Conservation (phyloP, 2,113 vertebrate species). For the Leptocoma aspasia region DNA sequence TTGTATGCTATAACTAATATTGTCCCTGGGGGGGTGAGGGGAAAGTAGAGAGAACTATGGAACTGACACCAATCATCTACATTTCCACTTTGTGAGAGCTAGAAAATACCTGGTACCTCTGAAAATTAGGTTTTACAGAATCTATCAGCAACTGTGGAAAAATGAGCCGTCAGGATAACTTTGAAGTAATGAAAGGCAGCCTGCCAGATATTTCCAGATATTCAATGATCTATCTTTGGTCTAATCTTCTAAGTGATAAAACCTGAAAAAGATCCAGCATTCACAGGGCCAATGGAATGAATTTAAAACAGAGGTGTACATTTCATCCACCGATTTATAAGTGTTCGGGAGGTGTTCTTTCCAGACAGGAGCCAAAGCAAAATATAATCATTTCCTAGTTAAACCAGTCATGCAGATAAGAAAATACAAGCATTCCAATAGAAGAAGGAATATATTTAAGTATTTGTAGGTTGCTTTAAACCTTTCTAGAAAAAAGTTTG, state of each 20-base stretch:
- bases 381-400: neutral
- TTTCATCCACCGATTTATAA: neutral
- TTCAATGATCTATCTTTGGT: neutral
- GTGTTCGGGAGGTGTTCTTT: neutral
- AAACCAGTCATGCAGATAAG: neutral
- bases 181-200: neutral
- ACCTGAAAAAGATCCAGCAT: neutral
- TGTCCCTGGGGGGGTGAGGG: rapidly evolving
- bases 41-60: neutral
- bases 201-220: neutral
- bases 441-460: neutral
- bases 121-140: neutral
- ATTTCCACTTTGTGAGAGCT: neutral
- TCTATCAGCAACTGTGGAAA: neutral
- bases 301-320: neutral
- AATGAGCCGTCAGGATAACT: neutral
- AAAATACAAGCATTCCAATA: neutral
- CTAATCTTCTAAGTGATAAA: constrained; percentile 1
- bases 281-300: neutral
- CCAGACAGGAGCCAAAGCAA: neutral
- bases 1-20: neutral
- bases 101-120: neutral
- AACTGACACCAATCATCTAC: neutral
- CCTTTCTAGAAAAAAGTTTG: neutral
- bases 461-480: neutral